A percentile compares a stretch with the other conserved stretches of the same genome.
Conservation (phyloP, 2,113 vertebrate genomes). For the Pipra filicauda region DNA sequence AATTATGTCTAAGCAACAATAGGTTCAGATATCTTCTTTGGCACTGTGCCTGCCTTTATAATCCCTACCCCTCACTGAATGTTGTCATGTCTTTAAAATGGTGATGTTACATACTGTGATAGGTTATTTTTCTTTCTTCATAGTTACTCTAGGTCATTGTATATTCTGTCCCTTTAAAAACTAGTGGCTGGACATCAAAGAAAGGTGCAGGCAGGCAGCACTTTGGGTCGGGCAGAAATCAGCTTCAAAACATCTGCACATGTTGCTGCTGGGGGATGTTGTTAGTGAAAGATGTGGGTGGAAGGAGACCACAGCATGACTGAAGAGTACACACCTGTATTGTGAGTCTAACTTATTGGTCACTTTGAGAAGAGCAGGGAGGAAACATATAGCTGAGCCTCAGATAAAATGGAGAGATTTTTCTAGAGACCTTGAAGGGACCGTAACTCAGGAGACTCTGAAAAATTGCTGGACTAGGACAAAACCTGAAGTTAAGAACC, state of each 20-base stretch:
- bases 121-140: neutral
- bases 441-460: neutral
- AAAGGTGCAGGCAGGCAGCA: neutral
- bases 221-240: neutral
- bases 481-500: neutral
- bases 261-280: neutral
- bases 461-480: neutral
- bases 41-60: neutral
- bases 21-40: neutral
- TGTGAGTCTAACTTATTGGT: neutral
- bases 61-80: neutral
- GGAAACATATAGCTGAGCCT: neutral
- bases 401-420: neutral
- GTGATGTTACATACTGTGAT: neutral
- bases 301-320: neutral
- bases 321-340: neutral
- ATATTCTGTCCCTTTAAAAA: neutral
- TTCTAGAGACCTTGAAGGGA: neutral
- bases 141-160: neutral
- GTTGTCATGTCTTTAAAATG: neutral
- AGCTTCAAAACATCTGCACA: fast-evolving
- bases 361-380: neutral
- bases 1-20: neutral
- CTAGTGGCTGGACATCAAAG: neutral
- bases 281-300: neutral